A percentile compares a stretch with the other conserved stretches of the same genome.
Conservation (phyloP, 2,113 vertebrate species). For the Cricetomys ansorgei region DNA sequence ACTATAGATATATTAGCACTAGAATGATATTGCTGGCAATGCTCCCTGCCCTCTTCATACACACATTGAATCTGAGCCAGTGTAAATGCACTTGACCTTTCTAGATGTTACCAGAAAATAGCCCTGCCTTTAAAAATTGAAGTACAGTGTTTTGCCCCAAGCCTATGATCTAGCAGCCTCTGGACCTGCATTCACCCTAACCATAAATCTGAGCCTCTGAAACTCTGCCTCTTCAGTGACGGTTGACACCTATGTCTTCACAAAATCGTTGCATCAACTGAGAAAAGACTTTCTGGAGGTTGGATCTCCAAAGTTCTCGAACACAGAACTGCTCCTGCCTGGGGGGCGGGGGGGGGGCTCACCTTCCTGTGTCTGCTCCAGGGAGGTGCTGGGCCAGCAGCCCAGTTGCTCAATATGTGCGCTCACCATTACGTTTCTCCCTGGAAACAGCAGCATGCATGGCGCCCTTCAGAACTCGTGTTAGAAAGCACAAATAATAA, state of each 20-base stretch:
- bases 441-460: background rate
- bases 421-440: background rate
- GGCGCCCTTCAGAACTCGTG: background rate
- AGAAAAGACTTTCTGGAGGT: background rate
- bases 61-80: background rate
- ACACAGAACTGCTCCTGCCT: background rate
- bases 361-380: background rate
- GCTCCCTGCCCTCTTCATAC: background rate
- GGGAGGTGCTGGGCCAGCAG: background rate
- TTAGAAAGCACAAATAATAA: conserved; percentile 61
- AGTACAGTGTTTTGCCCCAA: background rate
- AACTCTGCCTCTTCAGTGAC: background rate
- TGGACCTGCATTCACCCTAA: background rate
- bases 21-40: background rate
- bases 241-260: background rate
- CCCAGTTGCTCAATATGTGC: background rate
- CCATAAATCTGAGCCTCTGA: background rate
- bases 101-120: background rate
- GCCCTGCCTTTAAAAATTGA: background rate
- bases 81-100: background rate
- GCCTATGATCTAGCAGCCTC: background rate
- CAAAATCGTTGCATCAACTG: background rate
- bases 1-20: background rate
- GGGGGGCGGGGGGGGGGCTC: no score
- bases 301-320: background rate